These are phyloP conservation scores for Ichneumoninae sp. DNA, from an alignment of 2,888 invertebrate species.

Conservation along the genomic window DNA sequence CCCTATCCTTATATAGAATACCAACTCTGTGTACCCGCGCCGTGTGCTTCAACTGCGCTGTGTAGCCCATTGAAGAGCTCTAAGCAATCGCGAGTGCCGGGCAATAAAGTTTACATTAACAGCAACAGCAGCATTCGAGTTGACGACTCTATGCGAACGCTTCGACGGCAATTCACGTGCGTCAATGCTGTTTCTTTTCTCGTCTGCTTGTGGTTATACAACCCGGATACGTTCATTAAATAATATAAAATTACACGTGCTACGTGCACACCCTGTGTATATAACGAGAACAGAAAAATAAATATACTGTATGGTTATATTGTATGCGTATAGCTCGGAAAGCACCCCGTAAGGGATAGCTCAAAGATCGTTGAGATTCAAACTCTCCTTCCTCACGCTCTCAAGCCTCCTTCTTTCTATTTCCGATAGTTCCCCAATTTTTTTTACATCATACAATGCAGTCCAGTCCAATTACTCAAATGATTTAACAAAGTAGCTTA, in stretches of 20 bases:
- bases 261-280: constrained; percentile 10
- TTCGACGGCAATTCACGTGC: constrained; percentile 48
- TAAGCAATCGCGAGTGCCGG: constrained; percentile 50
- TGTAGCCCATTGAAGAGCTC: constrained; percentile 51
- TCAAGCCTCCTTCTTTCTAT: constrained; percentile 16
- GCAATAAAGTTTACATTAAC: constrained; percentile 66
- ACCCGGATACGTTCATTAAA: constrained; percentile 59
- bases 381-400: constrained; percentile 19
- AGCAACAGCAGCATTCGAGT: constrained; percentile 55
- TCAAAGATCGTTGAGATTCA: constrained; percentile 41
- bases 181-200: constrained; percentile 30
- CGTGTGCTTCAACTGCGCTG: constrained; percentile 27
- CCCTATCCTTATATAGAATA: constrained; percentile 64
- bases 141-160: constrained; percentile 63
- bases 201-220: constrained; percentile 39
- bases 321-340: constrained; percentile 4
- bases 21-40: constrained; percentile 16
- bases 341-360: constrained; percentile 29
- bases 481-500: not conserved
- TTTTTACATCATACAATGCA: not conserved
- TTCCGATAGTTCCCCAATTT: not conserved
- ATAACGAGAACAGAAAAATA: constrained; percentile 19
- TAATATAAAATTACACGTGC: constrained; percentile 57
- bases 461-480: not conserved
- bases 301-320: constrained; percentile 8